Evolutionary conservation across 2,113 vertebrate genomes (phyloP), one percentile per base, ranked within the genome.

Genomic region (Athene noctua): DNA sequence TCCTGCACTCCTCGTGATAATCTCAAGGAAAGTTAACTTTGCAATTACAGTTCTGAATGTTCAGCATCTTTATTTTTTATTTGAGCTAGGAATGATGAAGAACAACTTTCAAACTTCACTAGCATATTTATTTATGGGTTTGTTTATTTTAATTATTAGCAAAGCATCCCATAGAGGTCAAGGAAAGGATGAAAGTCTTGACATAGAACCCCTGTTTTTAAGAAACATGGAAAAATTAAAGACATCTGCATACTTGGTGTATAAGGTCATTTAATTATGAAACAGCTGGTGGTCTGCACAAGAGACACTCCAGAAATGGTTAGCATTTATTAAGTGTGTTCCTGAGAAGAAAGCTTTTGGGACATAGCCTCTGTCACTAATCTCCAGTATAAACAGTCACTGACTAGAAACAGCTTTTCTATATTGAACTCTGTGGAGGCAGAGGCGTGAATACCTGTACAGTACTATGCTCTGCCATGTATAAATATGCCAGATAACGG

Each of bases 401-500:
- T 66, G 68, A 29, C 38, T 90, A 51, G 29, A 55, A 91, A 11
- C 11, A 44, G 13, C 46, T 27, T 92, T 47, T 49, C 34, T 25
- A 12, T 22, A 4, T 17, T 49, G 58, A 67, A 15, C 11, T 34
- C 30, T 52, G 36, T 7, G 29, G 36, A 75, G 74, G n/a, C 5
- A 10, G 65, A 66, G 30, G 12, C 3, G 1, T 9, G 1, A 57
- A 23, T 11, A 27, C 12, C 38, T 36, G 18, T 46, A 6, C 4
- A 5, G 36, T 40, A 9, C 55, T 59, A 3, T 34, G 38, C 29
- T 81, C 29, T 78, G 42, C 34, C 40, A 13, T 19, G 4, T 12
- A 32, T 3, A 32, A 54, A 30, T 6, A 12, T 0, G 0, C 6
- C 25, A 40, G 10, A 13, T 44, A 58, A 55, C 17, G 2, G 23